These are phyloP conservation scores for Cheilosia variabilis DNA, from an alignment of 2,888 invertebrate genomes.

Conservation along the genomic window DNA sequence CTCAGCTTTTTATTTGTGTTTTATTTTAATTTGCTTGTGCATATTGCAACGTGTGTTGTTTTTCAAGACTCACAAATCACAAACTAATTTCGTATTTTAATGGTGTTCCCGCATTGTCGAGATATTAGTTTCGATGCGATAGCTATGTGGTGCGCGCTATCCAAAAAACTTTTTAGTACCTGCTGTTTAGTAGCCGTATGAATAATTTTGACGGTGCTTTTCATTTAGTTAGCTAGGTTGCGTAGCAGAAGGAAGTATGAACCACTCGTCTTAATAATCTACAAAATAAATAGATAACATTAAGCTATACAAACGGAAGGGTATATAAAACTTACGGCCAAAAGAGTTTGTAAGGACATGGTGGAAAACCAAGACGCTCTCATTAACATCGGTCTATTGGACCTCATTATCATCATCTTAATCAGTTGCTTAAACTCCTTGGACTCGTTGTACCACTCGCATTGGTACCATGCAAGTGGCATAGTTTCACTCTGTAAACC, in stretches of 20 bases:
- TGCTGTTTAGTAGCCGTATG: too few species aligned
- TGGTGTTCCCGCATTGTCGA: too few species aligned
- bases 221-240: constrained; percentile 76
- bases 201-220: background rate
- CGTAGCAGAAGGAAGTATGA: constrained; percentile 80
- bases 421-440: background rate
- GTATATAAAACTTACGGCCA: constrained; percentile 77
- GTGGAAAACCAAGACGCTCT: constrained; percentile 80
- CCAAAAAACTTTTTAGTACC: too few species aligned
- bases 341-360: constrained; percentile 80
- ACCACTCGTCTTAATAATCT: constrained; percentile 80
- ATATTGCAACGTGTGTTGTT: too few species aligned
- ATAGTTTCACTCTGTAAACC: constrained; percentile 77
- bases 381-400: constrained; percentile 77
- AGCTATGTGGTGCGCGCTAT: too few species aligned
- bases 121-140: too few species aligned
- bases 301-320: background rate
- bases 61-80: too few species aligned
- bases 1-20: too few species aligned
- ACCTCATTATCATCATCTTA: constrained; percentile 75
- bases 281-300: constrained; percentile 58
- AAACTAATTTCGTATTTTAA: too few species aligned
- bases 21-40: too few species aligned
- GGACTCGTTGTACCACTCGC: constrained; percentile 77
- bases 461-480: constrained; percentile 78